A percentile compares a stretch with the other conserved stretches of the same genome.
These are phyloP conservation scores for Nowickia ferox DNA, from an alignment of 2,888 invertebrate species.

Conservation along the genomic window DNA sequence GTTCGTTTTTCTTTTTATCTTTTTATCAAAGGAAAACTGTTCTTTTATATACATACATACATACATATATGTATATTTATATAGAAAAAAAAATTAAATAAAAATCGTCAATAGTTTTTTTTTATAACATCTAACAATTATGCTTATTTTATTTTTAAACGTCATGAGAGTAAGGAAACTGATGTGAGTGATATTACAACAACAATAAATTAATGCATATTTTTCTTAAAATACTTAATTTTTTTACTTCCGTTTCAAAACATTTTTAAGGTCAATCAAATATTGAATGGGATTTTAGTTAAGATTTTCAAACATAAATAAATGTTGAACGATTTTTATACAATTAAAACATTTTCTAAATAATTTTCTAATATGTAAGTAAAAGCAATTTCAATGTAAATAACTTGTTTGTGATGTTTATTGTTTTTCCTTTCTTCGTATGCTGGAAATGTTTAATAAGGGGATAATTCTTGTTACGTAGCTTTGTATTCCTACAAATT, in stretches of 20 bases:
- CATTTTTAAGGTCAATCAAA: constrained; percentile 58
- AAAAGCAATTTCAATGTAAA: constrained; percentile 54
- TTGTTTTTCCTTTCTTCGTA: not conserved
- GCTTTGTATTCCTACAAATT: constrained; percentile 39
- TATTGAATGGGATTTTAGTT: constrained; percentile 16
- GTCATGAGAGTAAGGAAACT: constrained; percentile 31
- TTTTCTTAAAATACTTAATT: constrained; percentile 21
- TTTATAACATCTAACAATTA: constrained; percentile 72
- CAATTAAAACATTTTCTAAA: constrained; percentile 42
- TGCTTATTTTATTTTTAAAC: constrained; percentile 52
- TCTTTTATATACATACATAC: not conserved
- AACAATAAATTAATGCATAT: constrained; percentile 43
- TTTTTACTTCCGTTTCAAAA: constrained; percentile 21
- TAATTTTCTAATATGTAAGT: constrained; percentile 17
- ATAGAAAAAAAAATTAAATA: constrained; percentile 26
- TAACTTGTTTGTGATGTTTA: constrained; percentile 32
- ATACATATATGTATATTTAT: too few relatives aligned
- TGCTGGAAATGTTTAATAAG: constrained; percentile 50
- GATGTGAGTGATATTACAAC: constrained; percentile 44
- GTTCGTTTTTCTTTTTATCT: not conserved
- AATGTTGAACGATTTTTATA: not conserved
- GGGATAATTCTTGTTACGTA: constrained; percentile 9
- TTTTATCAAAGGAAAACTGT: not conserved
- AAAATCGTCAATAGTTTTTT: constrained; percentile 57
- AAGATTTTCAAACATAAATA: constrained; percentile 28